Base-by-base conservation (phyloP, 2,113 vertebrate species). In the Phalacrocorax aristotelis region DNA sequence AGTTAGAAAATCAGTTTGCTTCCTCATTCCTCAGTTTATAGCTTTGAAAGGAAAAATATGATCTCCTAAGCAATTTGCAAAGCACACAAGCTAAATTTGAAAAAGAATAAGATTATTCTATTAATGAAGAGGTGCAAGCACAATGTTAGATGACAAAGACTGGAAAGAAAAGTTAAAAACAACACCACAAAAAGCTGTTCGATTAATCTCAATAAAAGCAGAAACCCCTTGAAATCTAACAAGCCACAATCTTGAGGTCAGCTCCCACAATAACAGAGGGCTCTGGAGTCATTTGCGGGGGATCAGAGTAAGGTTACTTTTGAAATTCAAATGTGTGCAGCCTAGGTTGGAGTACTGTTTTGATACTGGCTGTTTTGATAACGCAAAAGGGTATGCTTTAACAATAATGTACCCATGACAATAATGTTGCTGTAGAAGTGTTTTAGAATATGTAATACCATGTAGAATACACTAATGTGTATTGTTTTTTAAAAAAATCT, bases 1-100 rank as follows among this genome's bases (percentile, higher is more conserved):
- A 87, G 60, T 68, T 89, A 80, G 44, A 86, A 89, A 95, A 92
- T 46, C 83, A 89, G 76, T 83, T 95, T 90, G 30, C 30, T 84
- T 83, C 36, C 68, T 55, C 34, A 58, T 86, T 81, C 68, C 34
- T 68, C 20, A 65, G 23, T 83, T 90, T 80, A 92, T 49, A 75
- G 27, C 15, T 83, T 77, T 61, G 86, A 95, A 92, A 86, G 57
- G 32, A 76, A 89, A 96, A 80, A 77, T 57, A 68, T 3, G 3
- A 74, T 80, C 46, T 74, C 40, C 79, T 49, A 30, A 70, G 79
- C 68, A 61, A 95, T 88, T 92, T 95, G 29, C 20, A 83, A 90
- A 83, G 17, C 11, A 11, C 20, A 61, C 14, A 85, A 49, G 7
- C 25, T 49, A 85, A 80, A 88, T 80, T 15, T 83, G 76, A 62